Base-by-base conservation (phyloP, 2,113 vertebrate species). In the Nestor notabilis region DNA sequence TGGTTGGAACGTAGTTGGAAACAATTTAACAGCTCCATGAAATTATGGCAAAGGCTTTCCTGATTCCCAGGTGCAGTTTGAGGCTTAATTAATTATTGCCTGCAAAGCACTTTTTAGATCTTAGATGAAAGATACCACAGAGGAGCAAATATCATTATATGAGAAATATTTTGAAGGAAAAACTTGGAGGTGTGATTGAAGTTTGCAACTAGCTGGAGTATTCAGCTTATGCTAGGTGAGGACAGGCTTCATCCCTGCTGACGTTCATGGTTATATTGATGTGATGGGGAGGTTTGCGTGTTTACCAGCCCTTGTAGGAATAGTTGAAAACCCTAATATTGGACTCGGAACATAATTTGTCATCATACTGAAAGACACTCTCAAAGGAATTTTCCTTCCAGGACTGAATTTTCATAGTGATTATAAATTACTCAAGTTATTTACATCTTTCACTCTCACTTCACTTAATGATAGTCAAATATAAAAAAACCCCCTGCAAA, bases 401-500 rank as follows among this genome's bases (percentile, higher is more conserved):
- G 90, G 50, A 3, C 47, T 69, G 61, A 20, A 50, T 90, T 61
- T 94, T 87, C 49, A 25, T 21, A 79, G 82, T 18, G 83, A 50
- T 87, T 80, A 78, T 86, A 68, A 86, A 94, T 91, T 83, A 96
- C 69, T 56, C 63, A 39, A 56, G 85, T 93, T 95, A 96, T 96
- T 96, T 96, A 83, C 93, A 75, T 93, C 92, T 78, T 63, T 81
- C 93, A 37, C 75, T 87, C 61, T 74, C 80, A 76, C 82, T 88
- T 80, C 90, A 37, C 68, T 90, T 96, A 92, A 94, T 86, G 92
- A 87, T 55, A 96, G 88, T 47, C 83, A 93, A 92, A 88, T 17
- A 58, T 49, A 77, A 69, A 69, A 43, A 78, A 81, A 33, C 5
- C 3, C 23, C 53, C 85, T 58, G 63, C 83, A 88, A 93, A 90